Evolutionary conservation across 2,797 vertebrate species (phyloP).

Genomic region (Myioborus miniatus): DNA sequence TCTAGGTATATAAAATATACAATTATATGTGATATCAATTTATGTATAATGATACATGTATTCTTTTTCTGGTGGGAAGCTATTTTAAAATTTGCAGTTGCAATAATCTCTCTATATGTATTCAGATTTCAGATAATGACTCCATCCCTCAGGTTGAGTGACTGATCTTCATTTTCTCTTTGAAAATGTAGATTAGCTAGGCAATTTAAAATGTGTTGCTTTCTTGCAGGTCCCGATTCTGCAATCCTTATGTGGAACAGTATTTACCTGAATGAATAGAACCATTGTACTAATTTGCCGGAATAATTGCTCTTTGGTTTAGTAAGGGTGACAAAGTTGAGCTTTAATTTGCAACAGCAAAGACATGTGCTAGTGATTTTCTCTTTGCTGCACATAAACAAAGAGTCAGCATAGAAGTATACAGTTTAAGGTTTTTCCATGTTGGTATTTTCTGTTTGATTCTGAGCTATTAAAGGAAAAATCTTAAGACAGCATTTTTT

Average conservation of each 20-base stretch:
- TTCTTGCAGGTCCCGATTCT: slow-evolving; percentile 5
- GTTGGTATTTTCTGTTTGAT: slow-evolving; percentile 27
- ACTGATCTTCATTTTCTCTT: slow-evolving; percentile 26
- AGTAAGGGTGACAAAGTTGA: slow-evolving; percentile 55
- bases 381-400: slow-evolving; percentile 42
- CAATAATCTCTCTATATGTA: background rate
- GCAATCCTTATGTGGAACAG: background rate
- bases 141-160: background rate
- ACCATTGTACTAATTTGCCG: slow-evolving; percentile 43
- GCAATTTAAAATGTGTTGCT: slow-evolving; percentile 14
- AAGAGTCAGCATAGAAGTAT: slow-evolving; percentile 11
- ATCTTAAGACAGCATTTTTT: background rate
- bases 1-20: background rate
- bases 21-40: background rate
- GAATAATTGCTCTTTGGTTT: slow-evolving; percentile 49
- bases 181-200: slow-evolving; percentile 8
- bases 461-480: slow-evolving; percentile 9
- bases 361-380: slow-evolving; percentile 64
- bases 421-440: background rate
- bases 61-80: background rate
- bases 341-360: slow-evolving; percentile 46
- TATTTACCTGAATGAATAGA: slow-evolving; percentile 59
- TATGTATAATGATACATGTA: background rate
- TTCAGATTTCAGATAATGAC: background rate
- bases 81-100: background rate